Percentiles rank a stretch among this genome's conserved stretches.
Conservation (phyloP, 2,113 vertebrate species). For the Dasyurus viverrinus region DNA sequence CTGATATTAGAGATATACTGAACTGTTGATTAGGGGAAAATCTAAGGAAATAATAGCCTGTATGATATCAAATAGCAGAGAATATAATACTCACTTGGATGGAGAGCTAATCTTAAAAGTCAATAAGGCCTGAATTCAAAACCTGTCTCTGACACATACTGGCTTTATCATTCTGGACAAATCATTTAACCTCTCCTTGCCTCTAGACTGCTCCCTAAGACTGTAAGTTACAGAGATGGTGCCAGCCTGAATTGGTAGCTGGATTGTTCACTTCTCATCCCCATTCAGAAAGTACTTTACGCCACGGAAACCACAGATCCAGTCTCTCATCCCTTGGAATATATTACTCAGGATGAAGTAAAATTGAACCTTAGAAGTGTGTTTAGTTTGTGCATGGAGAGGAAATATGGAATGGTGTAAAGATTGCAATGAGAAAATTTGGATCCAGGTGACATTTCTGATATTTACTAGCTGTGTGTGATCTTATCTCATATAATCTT, state of each 20-base stretch:
- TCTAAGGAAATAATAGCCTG: background rate
- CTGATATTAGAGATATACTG: background rate
- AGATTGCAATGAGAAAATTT: background rate
- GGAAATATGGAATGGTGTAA: background rate
- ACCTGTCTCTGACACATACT: background rate
- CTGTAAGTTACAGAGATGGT: background rate
- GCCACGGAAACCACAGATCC: background rate
- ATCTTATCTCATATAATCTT: background rate
- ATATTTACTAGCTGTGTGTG: background rate
- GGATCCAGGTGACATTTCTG: background rate
- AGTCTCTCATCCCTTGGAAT: background rate
- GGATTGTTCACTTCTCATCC: background rate
- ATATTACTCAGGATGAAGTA: background rate
- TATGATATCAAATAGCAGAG: background rate
- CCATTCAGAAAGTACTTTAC: background rate
- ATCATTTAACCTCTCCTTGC: background rate
- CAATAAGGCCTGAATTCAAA: background rate
- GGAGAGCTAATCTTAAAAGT: background rate
- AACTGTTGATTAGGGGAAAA: background rate
- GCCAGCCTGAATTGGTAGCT: background rate
- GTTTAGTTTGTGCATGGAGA: background rate
- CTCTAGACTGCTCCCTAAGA: background rate
- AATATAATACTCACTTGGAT: background rate
- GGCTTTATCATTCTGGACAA: background rate
- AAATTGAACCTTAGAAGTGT: background rate